Evolutionary conservation across 1,140 invertebrate genomes (phyloP).

Genomic region (Drosophila nasuta): DNA sequence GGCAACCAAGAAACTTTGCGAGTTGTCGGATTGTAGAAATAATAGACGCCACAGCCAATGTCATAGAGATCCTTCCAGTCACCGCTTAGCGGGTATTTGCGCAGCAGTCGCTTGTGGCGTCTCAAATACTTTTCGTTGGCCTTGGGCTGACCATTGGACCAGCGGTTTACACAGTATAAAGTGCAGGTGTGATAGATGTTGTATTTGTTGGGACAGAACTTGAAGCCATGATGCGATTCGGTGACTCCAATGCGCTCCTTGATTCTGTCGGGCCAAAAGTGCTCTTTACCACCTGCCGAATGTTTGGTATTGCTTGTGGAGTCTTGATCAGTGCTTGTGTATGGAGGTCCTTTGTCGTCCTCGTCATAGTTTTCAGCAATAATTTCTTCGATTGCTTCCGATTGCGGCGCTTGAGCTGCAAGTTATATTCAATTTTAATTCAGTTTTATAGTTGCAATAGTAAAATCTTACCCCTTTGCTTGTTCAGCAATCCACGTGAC

Average conservation of each 20-base stretch:
- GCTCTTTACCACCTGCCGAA: slow-evolving; percentile 52
- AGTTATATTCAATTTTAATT: not conserved
- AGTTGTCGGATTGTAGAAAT: slow-evolving; percentile 63
- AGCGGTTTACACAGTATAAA: slow-evolving; percentile 94
- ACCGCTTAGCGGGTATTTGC: slow-evolving; percentile 95
- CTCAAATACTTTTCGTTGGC: slow-evolving; percentile 91
- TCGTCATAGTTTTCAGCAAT: slow-evolving; percentile 95
- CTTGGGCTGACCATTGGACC: slow-evolving; percentile 91
- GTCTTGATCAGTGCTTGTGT: slow-evolving; percentile 27
- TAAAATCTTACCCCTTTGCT: slow-evolving; percentile 43
- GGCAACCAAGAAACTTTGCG: slow-evolving; percentile 95
- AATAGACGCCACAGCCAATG: slow-evolving; percentile 88
- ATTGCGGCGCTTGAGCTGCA: slow-evolving; percentile 25
- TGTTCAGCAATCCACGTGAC: slow-evolving; percentile 57
- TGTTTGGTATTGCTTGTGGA: slow-evolving; percentile 62
- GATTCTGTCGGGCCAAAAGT: slow-evolving; percentile 86
- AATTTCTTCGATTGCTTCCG: slow-evolving; percentile 89
- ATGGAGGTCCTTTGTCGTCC: slow-evolving; percentile 55
- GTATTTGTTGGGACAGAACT: slow-evolving; percentile 97
- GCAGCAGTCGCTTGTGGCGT: slow-evolving; percentile 90
- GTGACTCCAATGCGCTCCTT: slow-evolving; percentile 85
- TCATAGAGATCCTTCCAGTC: slow-evolving; percentile 98
- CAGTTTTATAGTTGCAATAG: not conserved
- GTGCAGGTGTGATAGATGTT: slow-evolving; percentile 98
- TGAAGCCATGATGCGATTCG: slow-evolving; percentile 88